Base-by-base conservation (phyloP, 2,113 vertebrate genomes). In the Trochalopteron elliotii region DNA sequence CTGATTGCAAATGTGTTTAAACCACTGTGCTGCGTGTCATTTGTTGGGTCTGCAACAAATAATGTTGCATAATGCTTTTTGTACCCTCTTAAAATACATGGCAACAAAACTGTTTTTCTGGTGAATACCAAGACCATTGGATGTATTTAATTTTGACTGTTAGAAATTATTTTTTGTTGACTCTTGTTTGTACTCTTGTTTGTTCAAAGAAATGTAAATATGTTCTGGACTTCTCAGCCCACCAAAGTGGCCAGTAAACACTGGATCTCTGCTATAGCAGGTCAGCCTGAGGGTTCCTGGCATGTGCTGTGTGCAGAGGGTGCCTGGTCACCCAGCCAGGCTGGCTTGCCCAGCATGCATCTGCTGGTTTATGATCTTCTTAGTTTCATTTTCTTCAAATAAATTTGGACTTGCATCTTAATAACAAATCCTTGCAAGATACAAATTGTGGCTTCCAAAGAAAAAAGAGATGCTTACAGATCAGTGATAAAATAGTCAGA, bases 1-100 rank as follows among this genome's bases (percentile, higher is more conserved):
- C 37, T 76, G 83, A 76, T 63, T 86, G 45, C 79, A 84, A 23
- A 53, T 89, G 30, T 80, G 47, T 93, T 90, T 82, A 94, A 96
- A 78, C 11, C 81, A n/a, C 35, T 55, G 53, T 69, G 67, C 37
- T 20, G 22, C 59, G 25, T 74, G 21, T 35, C 57, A 13, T 12
- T 77, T 55, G 11, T 30, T 87, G 27, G 21, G 35, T 67, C 33
- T 86, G 31, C 63, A 88, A 60, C 12, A 72, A 69, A 52, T 69
- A 39, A 35, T 44, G 10, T 68, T 90, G 28, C 23, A 10, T 78
- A 70, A 44, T 64, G 30, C 10, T 65, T 86, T 40, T 11, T 12
- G 0, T 11, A 7, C 24, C 31, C 6, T 28, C 5, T 40, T 53
- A 30, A 59, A 55, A 78, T 86, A 53, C 20, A 35, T 3, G 23